Evolutionary conservation across 2,888 invertebrate species (phyloP).

Genomic region (Pecten maximus): DNA sequence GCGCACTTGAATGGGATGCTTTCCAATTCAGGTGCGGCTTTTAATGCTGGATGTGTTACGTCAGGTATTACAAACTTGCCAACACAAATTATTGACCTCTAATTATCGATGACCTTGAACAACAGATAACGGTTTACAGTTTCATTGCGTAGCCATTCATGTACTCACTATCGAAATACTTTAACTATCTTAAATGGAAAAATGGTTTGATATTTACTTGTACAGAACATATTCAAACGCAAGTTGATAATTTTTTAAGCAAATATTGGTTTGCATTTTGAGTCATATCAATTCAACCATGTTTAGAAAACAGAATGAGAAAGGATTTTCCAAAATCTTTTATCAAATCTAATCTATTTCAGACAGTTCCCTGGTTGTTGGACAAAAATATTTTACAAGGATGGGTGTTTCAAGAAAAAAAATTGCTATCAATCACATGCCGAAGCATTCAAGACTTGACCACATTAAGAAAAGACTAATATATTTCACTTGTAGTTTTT

Average conservation of each 20-base stretch:
- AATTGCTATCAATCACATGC: background rate
- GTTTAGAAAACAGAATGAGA: no score
- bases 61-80: background rate
- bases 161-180: background rate
- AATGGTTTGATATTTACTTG: no score
- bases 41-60: background rate
- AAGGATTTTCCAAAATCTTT: no score
- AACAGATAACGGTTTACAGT: background rate
- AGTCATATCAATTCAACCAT: no score
- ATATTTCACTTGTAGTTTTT: background rate
- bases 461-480: background rate
- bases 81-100: background rate
- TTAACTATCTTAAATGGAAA: no score
- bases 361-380: no score
- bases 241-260: no score
- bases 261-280: no score
- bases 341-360: no score
- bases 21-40: background rate
- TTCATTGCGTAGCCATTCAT: background rate
- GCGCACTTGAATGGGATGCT: background rate
- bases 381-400: no score
- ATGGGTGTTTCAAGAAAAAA: no score
- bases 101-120: slow-evolving; percentile 12
- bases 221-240: no score
- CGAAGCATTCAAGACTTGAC: background rate